Evolutionary conservation across 2,888 invertebrate species (phyloP), one percentile per base, ranked within the genome.

Genomic region (Megamerina dolium): DNA sequence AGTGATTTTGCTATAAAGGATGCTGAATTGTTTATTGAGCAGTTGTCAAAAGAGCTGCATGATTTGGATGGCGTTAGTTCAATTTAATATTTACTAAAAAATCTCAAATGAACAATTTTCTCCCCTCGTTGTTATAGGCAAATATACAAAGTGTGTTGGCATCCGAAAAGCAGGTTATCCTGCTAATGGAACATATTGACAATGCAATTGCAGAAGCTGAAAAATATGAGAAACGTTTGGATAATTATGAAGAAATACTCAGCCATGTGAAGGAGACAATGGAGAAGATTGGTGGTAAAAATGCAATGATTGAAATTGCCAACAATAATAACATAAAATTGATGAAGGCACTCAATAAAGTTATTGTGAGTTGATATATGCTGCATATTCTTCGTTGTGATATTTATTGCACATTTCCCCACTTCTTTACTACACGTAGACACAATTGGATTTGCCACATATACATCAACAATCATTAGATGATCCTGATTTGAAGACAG

Each of bases 101-200:
- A 31, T 13, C 3, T 14, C 12, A 13, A 4, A 14, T 31, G 16
- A 14, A 31, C 14, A 6, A 13, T 17, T 10, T 23, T 41, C 17
- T 14, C 6, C n/a, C 10, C 35, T 35, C 37, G 12, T 18, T 30
- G 29, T 44, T 34, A 13, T 38, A 68, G 66, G 89, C 89, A 62
- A 94, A 94, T 72, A 87, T 94, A 46, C 87, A 92, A 68, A 88
- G 87, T 58, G 89, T 94, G 39, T 77, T 94, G 73, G 87, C 87
- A n/a, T 90, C 90, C 3, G 92, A 93, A 66, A 81, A 80, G 45
- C 81, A 87, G 66, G 84, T 90, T 1, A 77, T 84, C 48, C 75
- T 77, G 27, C 74, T 88, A 58, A 88, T 94, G 74, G 80, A 85
- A 55, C 81, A 86, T 57, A 77, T 90, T 43, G 87, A 89, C 63